Percentiles rank a stretch among this genome's conserved stretches.
Conservation (phyloP, 2,888 invertebrate species). For the Scaptomyza tumidula region DNA sequence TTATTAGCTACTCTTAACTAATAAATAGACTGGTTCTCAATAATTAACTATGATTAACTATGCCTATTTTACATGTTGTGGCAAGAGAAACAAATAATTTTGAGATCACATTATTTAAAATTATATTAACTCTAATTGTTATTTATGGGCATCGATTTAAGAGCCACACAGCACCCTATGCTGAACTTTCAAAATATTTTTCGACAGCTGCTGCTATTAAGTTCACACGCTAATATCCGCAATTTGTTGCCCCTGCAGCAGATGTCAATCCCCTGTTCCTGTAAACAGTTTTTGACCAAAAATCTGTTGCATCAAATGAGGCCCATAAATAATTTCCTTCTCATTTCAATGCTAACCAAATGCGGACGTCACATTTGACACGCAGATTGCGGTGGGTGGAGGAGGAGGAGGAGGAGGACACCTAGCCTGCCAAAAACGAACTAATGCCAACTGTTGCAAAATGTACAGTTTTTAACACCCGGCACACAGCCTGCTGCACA, state of each 20-base stretch:
- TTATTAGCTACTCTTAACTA: too few species aligned
- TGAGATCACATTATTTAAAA: slow-evolving; percentile 4
- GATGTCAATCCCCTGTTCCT: slow-evolving; percentile 15
- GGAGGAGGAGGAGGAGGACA: background rate
- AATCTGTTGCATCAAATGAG: slow-evolving; percentile 74
- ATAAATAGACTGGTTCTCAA: too few species aligned
- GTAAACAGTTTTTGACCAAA: slow-evolving; percentile 54
- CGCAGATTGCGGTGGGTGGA: background rate
- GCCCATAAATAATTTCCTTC: slow-evolving; percentile 70
- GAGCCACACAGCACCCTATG: background rate
- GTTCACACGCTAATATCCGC: slow-evolving; percentile 15
- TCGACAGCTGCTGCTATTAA: slow-evolving; percentile 41
- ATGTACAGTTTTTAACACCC: slow-evolving; percentile 40
- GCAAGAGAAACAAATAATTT: too few species aligned
- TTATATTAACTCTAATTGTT: background rate
- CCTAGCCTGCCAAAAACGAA: slow-evolving; percentile 35
- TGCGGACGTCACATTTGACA: slow-evolving; percentile 57
- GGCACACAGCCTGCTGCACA: background rate
- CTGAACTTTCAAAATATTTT: slow-evolving; percentile 34
- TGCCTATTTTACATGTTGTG: too few species aligned
- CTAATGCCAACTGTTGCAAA: slow-evolving; percentile 71
- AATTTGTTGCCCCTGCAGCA: background rate
- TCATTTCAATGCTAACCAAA: slow-evolving; percentile 71
- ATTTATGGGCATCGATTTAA: slow-evolving; percentile 19
- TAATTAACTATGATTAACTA: too few species aligned